Conservation (phyloP, 2,888 invertebrate genomes). For the Glomeris marginata region DNA sequence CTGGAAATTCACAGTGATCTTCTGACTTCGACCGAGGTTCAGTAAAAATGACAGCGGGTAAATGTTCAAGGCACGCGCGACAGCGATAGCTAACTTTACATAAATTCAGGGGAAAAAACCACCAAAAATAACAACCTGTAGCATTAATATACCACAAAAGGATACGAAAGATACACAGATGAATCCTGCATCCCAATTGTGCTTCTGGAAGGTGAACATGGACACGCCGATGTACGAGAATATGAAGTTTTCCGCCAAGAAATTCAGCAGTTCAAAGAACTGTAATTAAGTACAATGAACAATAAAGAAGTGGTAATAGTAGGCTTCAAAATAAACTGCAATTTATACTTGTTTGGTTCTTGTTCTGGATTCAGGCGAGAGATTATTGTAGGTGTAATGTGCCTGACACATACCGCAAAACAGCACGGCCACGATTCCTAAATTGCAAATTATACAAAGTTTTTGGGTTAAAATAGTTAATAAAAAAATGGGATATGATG, state of each 20-base stretch:
- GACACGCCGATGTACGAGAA: slow-evolving; percentile 98
- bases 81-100: slow-evolving; percentile 63
- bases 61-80: slow-evolving; percentile 86
- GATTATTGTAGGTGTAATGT: slow-evolving; percentile 95
- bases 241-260: slow-evolving; percentile 94
- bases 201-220: slow-evolving; percentile 94
- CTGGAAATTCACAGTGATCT: slow-evolving; percentile 85
- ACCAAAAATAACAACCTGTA: not conserved
- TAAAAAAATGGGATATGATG: slow-evolving; percentile 9
- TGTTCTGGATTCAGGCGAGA: slow-evolving; percentile 69
- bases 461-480: not conserved
- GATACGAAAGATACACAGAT: slow-evolving; percentile 88
- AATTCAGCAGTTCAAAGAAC: slow-evolving; percentile 84
- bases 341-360: slow-evolving; percentile 61
- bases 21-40: slow-evolving; percentile 79
- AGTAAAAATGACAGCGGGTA: slow-evolving; percentile 86
- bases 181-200: slow-evolving; percentile 83
- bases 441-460: slow-evolving; percentile 1
- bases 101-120: not conserved
- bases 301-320: slow-evolving; percentile 12
- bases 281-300: slow-evolving; percentile 16
- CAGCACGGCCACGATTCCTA: slow-evolving; percentile 78
- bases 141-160: slow-evolving; percentile 35
- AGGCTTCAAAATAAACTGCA: not conserved
- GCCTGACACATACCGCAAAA: slow-evolving; percentile 99